A percentile compares a stretch with the other conserved stretches of the same genome.
Conservation (phyloP, 2,113 vertebrate genomes). For the Psophia crepitans region DNA sequence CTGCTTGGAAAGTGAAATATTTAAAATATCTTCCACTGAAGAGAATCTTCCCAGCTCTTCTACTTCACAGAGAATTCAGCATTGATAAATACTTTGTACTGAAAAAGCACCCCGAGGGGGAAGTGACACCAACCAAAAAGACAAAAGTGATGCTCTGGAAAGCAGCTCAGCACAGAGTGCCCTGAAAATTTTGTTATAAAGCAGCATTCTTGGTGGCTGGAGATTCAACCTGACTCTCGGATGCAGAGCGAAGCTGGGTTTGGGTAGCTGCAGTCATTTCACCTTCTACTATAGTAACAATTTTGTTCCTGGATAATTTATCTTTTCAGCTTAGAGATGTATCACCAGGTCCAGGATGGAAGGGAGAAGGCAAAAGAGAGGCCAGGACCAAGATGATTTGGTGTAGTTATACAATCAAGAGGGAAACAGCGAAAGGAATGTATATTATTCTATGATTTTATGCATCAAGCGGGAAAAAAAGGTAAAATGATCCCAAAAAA, state of each 20-base stretch:
- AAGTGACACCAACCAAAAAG: background rate
- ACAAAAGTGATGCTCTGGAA: constrained; percentile 1
- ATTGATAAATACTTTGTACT: background rate
- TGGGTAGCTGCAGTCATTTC: background rate
- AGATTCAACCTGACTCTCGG: background rate
- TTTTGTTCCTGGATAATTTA: background rate
- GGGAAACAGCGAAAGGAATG: background rate
- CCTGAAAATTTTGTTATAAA: background rate
- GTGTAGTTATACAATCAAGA: background rate
- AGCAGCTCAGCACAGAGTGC: background rate
- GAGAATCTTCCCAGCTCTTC: background rate
- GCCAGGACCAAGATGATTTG: background rate
- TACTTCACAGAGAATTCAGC: constrained; percentile 11
- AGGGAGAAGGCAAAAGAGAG: background rate
- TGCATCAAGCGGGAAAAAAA: background rate
- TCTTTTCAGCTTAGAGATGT: background rate
- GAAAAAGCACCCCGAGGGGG: constrained; percentile 14
- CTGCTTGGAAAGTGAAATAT: constrained; percentile 40
- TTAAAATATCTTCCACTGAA: constrained; percentile 50
- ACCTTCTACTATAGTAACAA: background rate
- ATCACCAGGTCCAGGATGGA: background rate
- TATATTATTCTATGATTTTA: too few species aligned
- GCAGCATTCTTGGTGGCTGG: background rate
- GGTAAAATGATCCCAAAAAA: background rate
- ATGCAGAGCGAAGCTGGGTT: background rate